These are phyloP conservation scores for Cydia fagiglandana DNA, from an alignment of 1,140 invertebrate genomes.

Conservation along the genomic window DNA sequence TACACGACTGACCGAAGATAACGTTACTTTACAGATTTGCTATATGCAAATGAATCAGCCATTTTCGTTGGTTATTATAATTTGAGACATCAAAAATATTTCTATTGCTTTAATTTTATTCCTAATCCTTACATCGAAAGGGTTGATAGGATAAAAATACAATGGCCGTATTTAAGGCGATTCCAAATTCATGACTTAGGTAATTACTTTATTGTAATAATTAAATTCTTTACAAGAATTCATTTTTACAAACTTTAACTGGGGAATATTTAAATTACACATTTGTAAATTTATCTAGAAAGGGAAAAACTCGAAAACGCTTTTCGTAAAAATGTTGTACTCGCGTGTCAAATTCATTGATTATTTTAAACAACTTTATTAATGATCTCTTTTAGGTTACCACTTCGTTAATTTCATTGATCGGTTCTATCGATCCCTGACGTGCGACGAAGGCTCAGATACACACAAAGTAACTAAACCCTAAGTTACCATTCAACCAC, in stretches of 20 bases:
- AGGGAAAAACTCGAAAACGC: constrained; percentile 17
- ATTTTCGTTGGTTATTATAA: constrained; percentile 24
- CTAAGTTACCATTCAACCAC: constrained; percentile 11
- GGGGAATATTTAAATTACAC: constrained; percentile 26
- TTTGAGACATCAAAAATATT: constrained; percentile 29
- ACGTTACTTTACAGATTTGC: not conserved
- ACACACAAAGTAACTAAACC: constrained; percentile 6
- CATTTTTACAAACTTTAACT: constrained; percentile 23
- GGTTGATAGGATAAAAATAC: constrained; percentile 20
- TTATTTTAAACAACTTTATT: not conserved
- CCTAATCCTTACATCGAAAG: not conserved
- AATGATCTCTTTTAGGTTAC: not conserved
- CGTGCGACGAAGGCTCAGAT: not conserved
- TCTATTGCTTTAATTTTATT: constrained; percentile 6
- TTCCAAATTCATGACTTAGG: constrained; percentile 22
- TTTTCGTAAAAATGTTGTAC: constrained; percentile 28
- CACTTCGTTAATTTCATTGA: not conserved
- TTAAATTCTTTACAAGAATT: constrained; percentile 31
- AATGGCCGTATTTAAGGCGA: constrained; percentile 18
- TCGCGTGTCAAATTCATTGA: constrained; percentile 27
- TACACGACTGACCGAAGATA: not conserved
- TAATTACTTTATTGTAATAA: constrained; percentile 9
- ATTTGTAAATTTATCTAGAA: constrained; percentile 29
- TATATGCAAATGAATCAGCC: constrained; percentile 3
- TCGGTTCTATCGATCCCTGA: not conserved